Conservation (phyloP, 2,797 vertebrate species). For the Brachyrhaphis roseni region DNA sequence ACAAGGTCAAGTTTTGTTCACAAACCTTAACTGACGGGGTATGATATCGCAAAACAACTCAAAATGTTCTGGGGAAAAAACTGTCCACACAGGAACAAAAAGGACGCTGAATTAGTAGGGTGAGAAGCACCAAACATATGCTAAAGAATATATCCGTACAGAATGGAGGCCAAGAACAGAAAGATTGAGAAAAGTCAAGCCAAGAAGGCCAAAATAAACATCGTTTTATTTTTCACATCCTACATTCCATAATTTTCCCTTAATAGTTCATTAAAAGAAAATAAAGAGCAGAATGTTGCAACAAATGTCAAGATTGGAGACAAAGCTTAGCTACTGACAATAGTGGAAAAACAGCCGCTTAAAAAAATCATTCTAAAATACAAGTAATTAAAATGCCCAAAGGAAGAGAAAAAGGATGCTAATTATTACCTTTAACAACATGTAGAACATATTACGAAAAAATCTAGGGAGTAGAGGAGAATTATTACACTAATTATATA, state of each 20-base stretch:
- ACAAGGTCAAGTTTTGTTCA: not conserved
- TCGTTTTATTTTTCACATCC: not conserved
- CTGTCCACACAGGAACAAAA: not conserved
- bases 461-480: conserved; percentile 37
- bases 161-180: conserved; percentile 22
- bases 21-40: not conserved
- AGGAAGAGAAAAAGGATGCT: conserved; percentile 32
- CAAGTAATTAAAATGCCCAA: conserved; percentile 64
- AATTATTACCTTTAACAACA: conserved; percentile 53
- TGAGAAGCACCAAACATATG: not conserved
- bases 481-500: conserved; percentile 59
- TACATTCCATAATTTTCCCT: conserved; percentile 16
- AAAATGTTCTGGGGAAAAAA: not conserved
- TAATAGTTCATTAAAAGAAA: conserved; percentile 63
- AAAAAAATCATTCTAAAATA: conserved; percentile 41
- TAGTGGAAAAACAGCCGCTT: conserved; percentile 44
- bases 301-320: conserved; percentile 66
- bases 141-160: not conserved
- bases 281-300: conserved; percentile 24
- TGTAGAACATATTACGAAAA: conserved; percentile 12
- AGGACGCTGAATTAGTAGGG: not conserved
- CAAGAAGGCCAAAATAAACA: conserved; percentile 8
- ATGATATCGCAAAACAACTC: not conserved
- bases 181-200: not conserved
- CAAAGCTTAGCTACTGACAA: conserved; percentile 56